Evolutionary conservation across 1,140 invertebrate genomes (phyloP).

Genomic region (Drosophila triauraria): DNA sequence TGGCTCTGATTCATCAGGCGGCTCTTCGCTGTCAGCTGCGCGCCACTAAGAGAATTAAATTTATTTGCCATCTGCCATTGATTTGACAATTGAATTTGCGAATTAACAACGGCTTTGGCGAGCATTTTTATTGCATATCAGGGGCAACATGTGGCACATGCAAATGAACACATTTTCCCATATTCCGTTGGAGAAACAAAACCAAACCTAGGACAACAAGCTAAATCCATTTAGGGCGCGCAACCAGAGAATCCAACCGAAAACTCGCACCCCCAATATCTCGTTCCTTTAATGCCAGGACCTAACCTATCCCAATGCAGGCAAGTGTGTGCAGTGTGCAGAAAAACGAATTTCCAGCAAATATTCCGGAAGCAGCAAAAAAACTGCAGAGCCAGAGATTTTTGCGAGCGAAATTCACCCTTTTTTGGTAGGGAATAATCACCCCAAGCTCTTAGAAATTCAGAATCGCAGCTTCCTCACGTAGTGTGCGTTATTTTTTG

Average conservation of each 20-base stretch:
- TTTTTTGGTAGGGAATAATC: slow-evolving; percentile 11
- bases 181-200: slow-evolving; percentile 38
- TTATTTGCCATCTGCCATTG: slow-evolving; percentile 56
- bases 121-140: slow-evolving; percentile 39
- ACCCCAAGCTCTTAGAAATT: slow-evolving; percentile 25
- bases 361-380: slow-evolving; percentile 32
- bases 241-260: slow-evolving; percentile 27
- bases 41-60: slow-evolving; percentile 46
- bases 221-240: slow-evolving; percentile 61
- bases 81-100: slow-evolving; percentile 78
- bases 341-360: slow-evolving; percentile 73
- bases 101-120: slow-evolving; percentile 49
- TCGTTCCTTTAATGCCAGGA: slow-evolving; percentile 2
- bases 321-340: slow-evolving; percentile 59
- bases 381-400: slow-evolving; percentile 1
- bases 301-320: slow-evolving; percentile 46
- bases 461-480: slow-evolving; percentile 36
- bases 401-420: slow-evolving; percentile 14
- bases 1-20: slow-evolving; percentile 27
- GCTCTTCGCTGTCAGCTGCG: slow-evolving; percentile 29
- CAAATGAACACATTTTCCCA: slow-evolving; percentile 50
- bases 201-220: slow-evolving; percentile 21
- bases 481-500: slow-evolving; percentile 41
- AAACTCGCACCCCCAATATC: slow-evolving; percentile 16
- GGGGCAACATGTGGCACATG: slow-evolving; percentile 35